Evolutionary conservation across 2,888 invertebrate species (phyloP).

Genomic region (Colostygia pectinataria): DNA sequence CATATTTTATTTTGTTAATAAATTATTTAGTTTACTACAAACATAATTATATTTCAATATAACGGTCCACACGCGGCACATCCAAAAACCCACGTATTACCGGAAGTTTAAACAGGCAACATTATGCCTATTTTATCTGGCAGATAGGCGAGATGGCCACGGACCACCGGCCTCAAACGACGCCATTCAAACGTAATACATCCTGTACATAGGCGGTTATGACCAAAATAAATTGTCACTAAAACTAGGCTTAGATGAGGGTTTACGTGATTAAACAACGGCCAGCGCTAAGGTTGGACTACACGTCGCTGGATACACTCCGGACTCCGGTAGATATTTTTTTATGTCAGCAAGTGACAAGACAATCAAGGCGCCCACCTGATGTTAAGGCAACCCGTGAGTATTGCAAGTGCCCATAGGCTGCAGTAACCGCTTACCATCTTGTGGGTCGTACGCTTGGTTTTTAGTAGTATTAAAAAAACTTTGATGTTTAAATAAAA

Average conservation of each 20-base stretch:
- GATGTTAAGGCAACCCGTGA: too few relatives aligned
- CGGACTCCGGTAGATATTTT: neutral
- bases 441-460: too few relatives aligned
- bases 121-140: constrained; percentile 14
- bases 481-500: too few relatives aligned
- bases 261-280: constrained; percentile 75
- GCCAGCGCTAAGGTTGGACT: constrained; percentile 36
- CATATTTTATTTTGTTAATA: too few relatives aligned
- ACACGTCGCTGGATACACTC: constrained; percentile 8
- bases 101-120: constrained; percentile 16
- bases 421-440: too few relatives aligned
- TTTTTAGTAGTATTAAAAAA: too few relatives aligned
- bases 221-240: constrained; percentile 76
- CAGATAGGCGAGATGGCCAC: constrained; percentile 20
- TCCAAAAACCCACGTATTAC: constrained; percentile 3
- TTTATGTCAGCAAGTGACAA: too few relatives aligned
- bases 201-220: constrained; percentile 53
- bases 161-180: constrained; percentile 20
- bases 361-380: too few relatives aligned
- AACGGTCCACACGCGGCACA: neutral
- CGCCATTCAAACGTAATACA: constrained; percentile 39
- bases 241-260: constrained; percentile 76
- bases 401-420: too few relatives aligned
- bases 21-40: too few relatives aligned
- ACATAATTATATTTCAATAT: neutral